These are phyloP conservation scores for Panurus biarmicus DNA, from an alignment of 2,113 vertebrate species.

Conservation along the genomic window DNA sequence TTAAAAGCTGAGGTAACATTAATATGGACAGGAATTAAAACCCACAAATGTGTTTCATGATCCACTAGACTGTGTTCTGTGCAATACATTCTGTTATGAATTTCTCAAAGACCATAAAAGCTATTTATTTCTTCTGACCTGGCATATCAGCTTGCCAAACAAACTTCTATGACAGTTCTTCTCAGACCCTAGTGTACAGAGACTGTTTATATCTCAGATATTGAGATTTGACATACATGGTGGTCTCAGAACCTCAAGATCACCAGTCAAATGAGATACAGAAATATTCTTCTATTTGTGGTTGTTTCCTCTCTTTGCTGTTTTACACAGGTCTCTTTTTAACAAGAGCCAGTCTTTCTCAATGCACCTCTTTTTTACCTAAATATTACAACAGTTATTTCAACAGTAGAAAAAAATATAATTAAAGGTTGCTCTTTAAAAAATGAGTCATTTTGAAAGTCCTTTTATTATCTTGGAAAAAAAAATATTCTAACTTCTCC, in stretches of 20 bases:
- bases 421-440: neutral
- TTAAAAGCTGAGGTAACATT: neutral
- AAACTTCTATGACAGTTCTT: neutral
- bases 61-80: neutral
- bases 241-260: neutral
- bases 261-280: neutral
- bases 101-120: neutral
- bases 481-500: neutral
- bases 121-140: neutral
- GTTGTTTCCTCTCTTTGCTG: neutral
- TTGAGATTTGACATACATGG: accelerated
- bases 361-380: neutral
- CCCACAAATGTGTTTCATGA: neutral
- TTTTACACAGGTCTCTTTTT: neutral
- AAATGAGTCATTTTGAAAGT: neutral
- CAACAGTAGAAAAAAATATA: neutral
- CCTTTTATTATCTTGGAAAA: neutral
- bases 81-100: neutral
- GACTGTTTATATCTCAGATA: neutral
- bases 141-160: neutral
- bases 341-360: neutral
- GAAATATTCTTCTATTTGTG: neutral
- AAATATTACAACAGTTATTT: neutral
- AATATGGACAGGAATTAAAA: neutral
- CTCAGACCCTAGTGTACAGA: neutral